These are phyloP conservation scores for Rugalucina vietnamica DNA, from an alignment of 2,888 invertebrate genomes.

Conservation along the genomic window DNA sequence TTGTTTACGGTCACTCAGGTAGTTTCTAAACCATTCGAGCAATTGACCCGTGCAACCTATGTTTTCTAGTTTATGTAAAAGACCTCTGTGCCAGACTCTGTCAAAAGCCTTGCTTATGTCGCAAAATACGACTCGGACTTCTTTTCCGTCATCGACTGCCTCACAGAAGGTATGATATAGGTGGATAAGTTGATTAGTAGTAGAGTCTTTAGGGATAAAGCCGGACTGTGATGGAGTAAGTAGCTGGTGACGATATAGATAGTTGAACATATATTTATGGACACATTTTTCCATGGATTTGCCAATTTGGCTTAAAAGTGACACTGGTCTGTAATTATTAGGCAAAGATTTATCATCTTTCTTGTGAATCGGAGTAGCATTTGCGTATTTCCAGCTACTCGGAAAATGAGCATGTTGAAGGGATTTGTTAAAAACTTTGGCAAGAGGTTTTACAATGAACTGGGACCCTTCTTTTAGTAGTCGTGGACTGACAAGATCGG, in stretches of 20 bases:
- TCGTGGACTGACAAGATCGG: background rate
- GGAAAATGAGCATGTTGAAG: background rate
- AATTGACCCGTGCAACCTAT: background rate
- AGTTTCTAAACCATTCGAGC: background rate
- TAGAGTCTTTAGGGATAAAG: background rate
- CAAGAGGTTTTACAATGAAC: background rate
- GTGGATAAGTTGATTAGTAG: background rate
- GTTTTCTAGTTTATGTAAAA: background rate
- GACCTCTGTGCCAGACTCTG: background rate
- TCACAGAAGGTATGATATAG: background rate
- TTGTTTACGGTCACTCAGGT: background rate
- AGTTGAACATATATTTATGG: background rate
- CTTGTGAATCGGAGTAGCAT: background rate
- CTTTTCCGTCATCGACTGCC: background rate
- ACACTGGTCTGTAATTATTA: constrained; percentile 2
- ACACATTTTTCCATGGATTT: background rate
- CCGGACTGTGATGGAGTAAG: background rate
- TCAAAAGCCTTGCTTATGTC: background rate
- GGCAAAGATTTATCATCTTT: background rate
- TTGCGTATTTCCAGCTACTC: background rate
- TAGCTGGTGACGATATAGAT: background rate
- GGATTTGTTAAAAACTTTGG: background rate
- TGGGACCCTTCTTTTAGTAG: background rate
- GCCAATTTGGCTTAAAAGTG: background rate
- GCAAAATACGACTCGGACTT: background rate